Percentiles rank a stretch among this genome's conserved stretches.
phyloP scores from a whole-genome alignment of 2,888 invertebrate genomes.

The Microctonus hyperodae region DNA sequence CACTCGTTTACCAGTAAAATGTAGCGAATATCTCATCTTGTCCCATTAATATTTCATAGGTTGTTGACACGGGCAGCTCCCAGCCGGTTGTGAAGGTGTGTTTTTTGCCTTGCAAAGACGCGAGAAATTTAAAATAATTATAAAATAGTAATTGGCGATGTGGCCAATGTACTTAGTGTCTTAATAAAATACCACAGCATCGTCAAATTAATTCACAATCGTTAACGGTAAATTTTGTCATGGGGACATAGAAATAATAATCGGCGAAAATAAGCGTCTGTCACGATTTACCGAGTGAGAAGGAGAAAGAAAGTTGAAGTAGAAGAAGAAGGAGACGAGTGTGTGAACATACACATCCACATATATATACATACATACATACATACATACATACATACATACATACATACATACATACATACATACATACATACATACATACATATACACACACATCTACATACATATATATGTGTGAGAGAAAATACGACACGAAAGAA shows the following conservation, averaged over 20 bases:
- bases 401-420: no score
- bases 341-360: no score
- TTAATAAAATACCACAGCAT: background rate
- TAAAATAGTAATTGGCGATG: slow-evolving; percentile 26
- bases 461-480: background rate
- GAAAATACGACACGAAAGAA: slow-evolving; percentile 13
- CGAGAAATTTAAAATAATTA: slow-evolving; percentile 29
- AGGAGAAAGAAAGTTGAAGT: background rate
- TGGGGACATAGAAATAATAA: slow-evolving; percentile 36
- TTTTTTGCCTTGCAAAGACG: slow-evolving; percentile 47
- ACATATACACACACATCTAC: no score
- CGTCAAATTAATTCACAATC: slow-evolving; percentile 34
- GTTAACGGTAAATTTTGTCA: background rate
- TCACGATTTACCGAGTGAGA: slow-evolving; percentile 39
- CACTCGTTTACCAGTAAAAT: background rate
- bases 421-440: no score
- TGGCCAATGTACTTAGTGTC: slow-evolving; percentile 22
- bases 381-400: no score
- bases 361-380: no score
- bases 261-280: slow-evolving; percentile 49
- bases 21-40: slow-evolving; percentile 48
- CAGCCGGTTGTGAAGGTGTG: slow-evolving; percentile 56
- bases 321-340: background rate
- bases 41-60: slow-evolving; percentile 53
- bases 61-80: slow-evolving; percentile 58